A percentile compares a stretch with the other conserved stretches of the same genome.
Evolutionary conservation across 2,888 invertebrate species (phyloP).

Genomic region (Netelia inedita): DNA sequence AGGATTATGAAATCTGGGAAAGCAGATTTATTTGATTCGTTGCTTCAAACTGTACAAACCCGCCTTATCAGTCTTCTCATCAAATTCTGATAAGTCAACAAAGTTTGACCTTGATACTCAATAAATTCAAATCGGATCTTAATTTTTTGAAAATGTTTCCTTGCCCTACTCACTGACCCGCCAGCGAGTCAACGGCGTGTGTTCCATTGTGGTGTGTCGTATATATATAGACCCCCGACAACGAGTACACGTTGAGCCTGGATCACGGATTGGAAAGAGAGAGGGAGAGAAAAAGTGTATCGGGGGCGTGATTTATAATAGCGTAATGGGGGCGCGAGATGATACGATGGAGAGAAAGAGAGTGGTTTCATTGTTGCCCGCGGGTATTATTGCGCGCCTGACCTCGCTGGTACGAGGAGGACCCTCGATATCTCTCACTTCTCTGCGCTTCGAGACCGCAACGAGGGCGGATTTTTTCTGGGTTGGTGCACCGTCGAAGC

Average conservation of each 20-base stretch:
- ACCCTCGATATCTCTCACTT: conserved; percentile 62
- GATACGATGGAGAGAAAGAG: conserved; percentile 71
- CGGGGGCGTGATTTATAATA: conserved; percentile 81
- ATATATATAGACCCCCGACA: conserved; percentile 12
- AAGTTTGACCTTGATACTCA: too few relatives aligned
- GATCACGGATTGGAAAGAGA: conserved; percentile 23
- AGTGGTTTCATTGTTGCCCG: conserved; percentile 76
- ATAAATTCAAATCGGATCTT: not conserved
- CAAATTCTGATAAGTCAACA: not conserved
- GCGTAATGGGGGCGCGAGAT: conserved; percentile 81
- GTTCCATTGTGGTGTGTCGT: conserved; percentile 20
- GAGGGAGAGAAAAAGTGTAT: conserved; percentile 1
- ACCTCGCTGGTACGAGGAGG: conserved; percentile 72
- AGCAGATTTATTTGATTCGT: not conserved
- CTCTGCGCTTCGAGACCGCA: conserved; percentile 27
- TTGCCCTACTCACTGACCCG: conserved; percentile 76
- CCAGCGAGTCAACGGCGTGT: conserved; percentile 71
- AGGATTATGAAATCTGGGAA: not conserved
- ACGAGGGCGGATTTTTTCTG: conserved; percentile 59
- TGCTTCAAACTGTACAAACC: not conserved
- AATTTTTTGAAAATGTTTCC: conserved; percentile 62
- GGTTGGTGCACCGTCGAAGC: conserved; percentile 62
- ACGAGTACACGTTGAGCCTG: conserved; percentile 21
- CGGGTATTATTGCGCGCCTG: conserved; percentile 78
- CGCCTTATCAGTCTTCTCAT: not conserved